phyloP scores from a whole-genome alignment of 2,113 vertebrate species.

The Porphyrio hochstetteri region DNA sequence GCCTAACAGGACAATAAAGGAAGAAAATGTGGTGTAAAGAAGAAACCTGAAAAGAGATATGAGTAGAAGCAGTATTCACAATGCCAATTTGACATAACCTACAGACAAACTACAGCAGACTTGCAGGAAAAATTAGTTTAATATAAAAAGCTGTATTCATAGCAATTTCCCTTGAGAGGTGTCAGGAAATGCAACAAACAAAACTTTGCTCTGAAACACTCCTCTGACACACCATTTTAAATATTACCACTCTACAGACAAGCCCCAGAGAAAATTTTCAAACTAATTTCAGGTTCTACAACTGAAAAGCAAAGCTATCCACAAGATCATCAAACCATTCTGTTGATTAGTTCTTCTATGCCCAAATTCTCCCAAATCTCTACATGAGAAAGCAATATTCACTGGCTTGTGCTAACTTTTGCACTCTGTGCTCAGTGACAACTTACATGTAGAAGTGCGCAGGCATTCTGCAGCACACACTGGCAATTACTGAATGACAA shows the following conservation, averaged over 20 bases:
- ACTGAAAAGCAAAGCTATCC: background rate
- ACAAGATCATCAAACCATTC: background rate
- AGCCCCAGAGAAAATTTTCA: background rate
- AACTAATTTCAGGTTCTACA: background rate
- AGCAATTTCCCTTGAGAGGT: background rate
- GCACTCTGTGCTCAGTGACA: background rate
- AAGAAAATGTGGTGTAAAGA: background rate
- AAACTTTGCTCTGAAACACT: background rate
- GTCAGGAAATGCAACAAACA: background rate
- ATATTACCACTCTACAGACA: background rate
- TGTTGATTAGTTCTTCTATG: background rate
- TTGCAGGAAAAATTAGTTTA: background rate
- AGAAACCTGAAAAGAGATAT: background rate
- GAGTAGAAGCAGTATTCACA: background rate
- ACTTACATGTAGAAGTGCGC: background rate
- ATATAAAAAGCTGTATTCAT: background rate
- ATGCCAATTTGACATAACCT: background rate
- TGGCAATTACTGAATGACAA: background rate
- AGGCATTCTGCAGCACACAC: background rate
- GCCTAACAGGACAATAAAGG: background rate
- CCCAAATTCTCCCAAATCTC: background rate
- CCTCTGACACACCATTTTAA: background rate
- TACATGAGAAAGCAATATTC: background rate
- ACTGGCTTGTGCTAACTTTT: background rate
- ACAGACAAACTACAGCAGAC: background rate